Evolutionary conservation across 1,140 invertebrate species (phyloP), one percentile per base, ranked within the genome.

Genomic region (Leptinotarsa defecta): DNA sequence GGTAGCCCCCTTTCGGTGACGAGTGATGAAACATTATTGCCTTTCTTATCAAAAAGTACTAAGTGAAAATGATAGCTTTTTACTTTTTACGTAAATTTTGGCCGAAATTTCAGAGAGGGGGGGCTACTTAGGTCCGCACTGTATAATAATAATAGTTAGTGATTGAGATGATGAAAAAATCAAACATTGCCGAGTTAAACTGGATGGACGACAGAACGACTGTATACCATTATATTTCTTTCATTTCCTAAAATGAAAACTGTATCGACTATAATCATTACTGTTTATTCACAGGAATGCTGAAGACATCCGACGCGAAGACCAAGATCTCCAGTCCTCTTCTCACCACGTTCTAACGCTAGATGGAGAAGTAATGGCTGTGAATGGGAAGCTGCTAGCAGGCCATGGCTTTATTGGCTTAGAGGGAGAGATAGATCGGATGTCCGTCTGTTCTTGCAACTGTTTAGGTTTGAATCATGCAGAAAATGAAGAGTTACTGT

Each of bases 141-240:
- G 27, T 34, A 34, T 34, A 34, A 8, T 34, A 34, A 34, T 34
- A 34, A 8, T 34, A 34, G 34, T 8, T 34, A 34, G 34, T 43
- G 34, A 43, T 0, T 43, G 34, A 43, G 34, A 11, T 24, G 95
- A 97, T 81, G 93, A 93, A 22, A 94, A 96, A 86, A 97, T 98
- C 71, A 98, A 98, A 83, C 97, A 98, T 84, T 99, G 97, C 86
- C 90, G 95, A 69, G 95, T 99, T 34, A 95, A 95, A 85, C 88
- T 94, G 62, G 97, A 98, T 84, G 96, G 96, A 4, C 89, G 96
- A 1, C 84, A 84, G 96, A 96, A 4, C 89, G 96, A 1, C 84
- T 98, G 1, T 99, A 95, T 83, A 93, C 92, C 0, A 95, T 98
- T 80, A 43, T 43, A 43, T 43, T 43, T 11, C 2, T 43, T 43